phyloP scores from a whole-genome alignment of 64 coral and sea anemone species.

The Stichodactyla mertensii region DNA sequence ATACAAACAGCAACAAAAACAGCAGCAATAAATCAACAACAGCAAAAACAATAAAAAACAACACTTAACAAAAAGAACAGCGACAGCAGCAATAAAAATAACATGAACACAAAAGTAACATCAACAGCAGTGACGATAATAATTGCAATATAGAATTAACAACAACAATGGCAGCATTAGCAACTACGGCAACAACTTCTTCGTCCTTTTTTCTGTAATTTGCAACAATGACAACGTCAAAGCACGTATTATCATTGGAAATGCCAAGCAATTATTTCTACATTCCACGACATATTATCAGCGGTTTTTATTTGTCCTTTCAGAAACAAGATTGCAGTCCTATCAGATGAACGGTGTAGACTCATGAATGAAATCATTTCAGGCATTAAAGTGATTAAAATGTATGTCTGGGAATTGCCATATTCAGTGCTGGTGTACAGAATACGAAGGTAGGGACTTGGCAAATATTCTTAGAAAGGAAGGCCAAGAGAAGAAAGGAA shows the following conservation, averaged over 20 bases:
- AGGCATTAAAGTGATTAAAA: constrained; percentile 52
- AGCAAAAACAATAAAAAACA: not conserved
- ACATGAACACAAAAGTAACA: not conserved
- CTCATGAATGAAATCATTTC: constrained; percentile 53
- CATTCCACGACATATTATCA: not conserved
- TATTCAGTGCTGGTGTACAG: constrained; percentile 38
- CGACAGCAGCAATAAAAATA: not conserved
- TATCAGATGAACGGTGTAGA: constrained; percentile 43
- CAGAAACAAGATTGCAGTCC: constrained; percentile 40
- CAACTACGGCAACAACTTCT: too few relatives aligned
- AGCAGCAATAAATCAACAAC: not conserved
- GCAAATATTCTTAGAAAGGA: not conserved
- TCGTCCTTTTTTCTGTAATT: too few relatives aligned
- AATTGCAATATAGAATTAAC: not conserved
- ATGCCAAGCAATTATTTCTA: not conserved
- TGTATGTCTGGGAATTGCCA: constrained; percentile 52
- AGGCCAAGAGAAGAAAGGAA: not conserved
- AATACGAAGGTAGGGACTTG: constrained; percentile 29
- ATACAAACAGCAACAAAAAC: not conserved
- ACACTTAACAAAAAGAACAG: too few relatives aligned
- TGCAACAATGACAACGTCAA: not conserved
- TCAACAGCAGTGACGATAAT: not conserved
- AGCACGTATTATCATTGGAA: not conserved
- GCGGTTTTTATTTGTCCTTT: not conserved
- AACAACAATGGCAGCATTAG: not conserved